Percentiles rank a stretch among this genome's conserved stretches.
These are phyloP conservation scores for Fratercula arctica DNA, from an alignment of 2,797 vertebrate genomes.

Conservation along the genomic window DNA sequence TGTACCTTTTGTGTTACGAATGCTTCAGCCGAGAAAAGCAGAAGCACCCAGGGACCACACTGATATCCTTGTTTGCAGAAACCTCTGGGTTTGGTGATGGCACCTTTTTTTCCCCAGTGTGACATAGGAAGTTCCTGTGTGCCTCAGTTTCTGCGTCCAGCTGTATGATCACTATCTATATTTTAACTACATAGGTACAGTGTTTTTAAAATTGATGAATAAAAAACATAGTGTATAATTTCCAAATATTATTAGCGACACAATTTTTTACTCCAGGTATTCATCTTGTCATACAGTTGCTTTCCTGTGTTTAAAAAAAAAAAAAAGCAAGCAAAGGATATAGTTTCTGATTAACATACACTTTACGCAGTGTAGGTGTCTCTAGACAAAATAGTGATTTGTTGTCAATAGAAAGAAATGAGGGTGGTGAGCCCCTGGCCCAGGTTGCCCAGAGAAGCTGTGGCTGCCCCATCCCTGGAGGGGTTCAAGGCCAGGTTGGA, in stretches of 20 bases:
- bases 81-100: too few species aligned
- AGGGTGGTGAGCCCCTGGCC: background rate
- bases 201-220: background rate
- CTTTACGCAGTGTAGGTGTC: background rate
- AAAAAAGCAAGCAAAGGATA: too few species aligned
- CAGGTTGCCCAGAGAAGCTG: too few species aligned
- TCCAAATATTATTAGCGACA: background rate
- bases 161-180: background rate
- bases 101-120: background rate
- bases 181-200: fast-evolving
- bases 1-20: fast-evolving
- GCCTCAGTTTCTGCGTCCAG: background rate
- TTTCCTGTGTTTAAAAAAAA: background rate
- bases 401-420: background rate
- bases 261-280: background rate
- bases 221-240: background rate
- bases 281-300: background rate
- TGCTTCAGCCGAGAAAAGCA: background rate
- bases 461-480: too few species aligned
- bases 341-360: background rate
- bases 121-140: background rate
- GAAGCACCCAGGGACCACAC: background rate
- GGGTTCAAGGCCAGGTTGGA: background rate
- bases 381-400: background rate
- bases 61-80: background rate